Conservation (phyloP, 2,797 vertebrate genomes). For the Argyrosomus regius region DNA sequence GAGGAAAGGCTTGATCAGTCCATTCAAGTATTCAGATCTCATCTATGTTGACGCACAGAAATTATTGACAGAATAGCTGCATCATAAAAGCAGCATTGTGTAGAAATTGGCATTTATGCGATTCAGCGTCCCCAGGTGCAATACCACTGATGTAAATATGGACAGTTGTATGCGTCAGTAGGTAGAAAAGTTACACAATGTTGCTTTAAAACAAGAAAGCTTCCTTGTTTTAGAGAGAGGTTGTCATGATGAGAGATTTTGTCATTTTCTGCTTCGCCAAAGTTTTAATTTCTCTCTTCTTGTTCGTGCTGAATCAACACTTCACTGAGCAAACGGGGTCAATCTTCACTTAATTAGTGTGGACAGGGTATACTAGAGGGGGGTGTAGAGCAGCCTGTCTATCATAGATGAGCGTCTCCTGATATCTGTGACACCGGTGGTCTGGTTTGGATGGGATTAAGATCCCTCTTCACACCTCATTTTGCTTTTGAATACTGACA, state of each 20-base stretch:
- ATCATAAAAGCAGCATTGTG: too few species aligned
- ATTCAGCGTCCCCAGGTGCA: too few species aligned
- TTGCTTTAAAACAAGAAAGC: not conserved
- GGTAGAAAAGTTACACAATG: too few species aligned
- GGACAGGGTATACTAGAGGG: conserved; percentile 25
- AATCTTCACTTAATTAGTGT: conserved; percentile 59
- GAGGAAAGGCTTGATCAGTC: not conserved
- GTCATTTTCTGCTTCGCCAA: not conserved
- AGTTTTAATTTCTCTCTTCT: not conserved
- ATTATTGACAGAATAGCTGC: not conserved
- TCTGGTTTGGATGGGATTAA: not conserved
- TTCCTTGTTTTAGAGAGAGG: not conserved
- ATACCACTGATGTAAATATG: too few species aligned
- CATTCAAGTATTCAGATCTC: not conserved
- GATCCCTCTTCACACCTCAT: not conserved
- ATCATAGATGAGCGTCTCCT: not conserved
- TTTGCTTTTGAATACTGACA: not conserved
- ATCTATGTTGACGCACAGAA: not conserved
- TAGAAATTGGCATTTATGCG: too few species aligned
- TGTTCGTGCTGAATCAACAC: not conserved
- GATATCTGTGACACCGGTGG: conserved; percentile 2
- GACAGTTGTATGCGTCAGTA: too few species aligned
- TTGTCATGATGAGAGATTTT: not conserved
- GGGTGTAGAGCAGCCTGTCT: conserved; percentile 42
- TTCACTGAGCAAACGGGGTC: conserved; percentile 40